phyloP scores from a whole-genome alignment of 2,888 invertebrate species.

The Horisme vitalbata region DNA sequence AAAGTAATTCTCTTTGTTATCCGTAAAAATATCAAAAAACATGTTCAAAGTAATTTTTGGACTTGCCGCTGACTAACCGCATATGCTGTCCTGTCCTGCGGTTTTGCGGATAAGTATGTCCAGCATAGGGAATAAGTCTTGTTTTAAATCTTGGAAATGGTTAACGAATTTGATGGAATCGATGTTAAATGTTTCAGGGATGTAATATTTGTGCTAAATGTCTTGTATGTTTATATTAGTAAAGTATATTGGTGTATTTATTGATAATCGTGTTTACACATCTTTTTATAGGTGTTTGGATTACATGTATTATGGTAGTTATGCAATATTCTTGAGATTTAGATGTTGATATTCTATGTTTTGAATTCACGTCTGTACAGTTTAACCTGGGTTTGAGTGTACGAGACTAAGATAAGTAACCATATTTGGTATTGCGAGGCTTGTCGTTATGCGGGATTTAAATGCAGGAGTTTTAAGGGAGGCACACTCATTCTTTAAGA shows the following conservation, averaged over 20 bases:
- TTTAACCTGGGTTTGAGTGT: not conserved
- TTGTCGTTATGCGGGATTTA: constrained; percentile 7
- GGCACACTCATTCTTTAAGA: not conserved
- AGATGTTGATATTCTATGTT: too few species aligned
- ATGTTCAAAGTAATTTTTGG: too few species aligned
- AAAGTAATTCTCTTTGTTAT: too few species aligned
- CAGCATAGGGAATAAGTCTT: too few species aligned
- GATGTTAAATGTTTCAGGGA: constrained; percentile 13
- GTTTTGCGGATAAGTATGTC: too few species aligned
- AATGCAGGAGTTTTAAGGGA: not conserved
- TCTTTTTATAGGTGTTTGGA: not conserved
- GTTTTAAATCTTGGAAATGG: constrained; percentile 4
- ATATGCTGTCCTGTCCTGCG: too few species aligned
- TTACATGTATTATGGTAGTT: constrained; percentile 2
- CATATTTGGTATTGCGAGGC: constrained; percentile 11
- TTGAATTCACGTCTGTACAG: too few species aligned
- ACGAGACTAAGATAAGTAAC: too few species aligned
- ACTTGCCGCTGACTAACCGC: too few species aligned
- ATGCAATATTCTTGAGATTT: too few species aligned
- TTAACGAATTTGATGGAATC: constrained; percentile 20
- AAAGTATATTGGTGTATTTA: constrained; percentile 13
- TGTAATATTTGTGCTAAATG: constrained; percentile 18
- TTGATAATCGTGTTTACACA: constrained; percentile 12
- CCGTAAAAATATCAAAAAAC: too few species aligned
- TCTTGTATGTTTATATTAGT: constrained; percentile 11